phyloP scores from a whole-genome alignment of 2,797 vertebrate genomes.

The Ptychobarbus kaznakovi region DNA sequence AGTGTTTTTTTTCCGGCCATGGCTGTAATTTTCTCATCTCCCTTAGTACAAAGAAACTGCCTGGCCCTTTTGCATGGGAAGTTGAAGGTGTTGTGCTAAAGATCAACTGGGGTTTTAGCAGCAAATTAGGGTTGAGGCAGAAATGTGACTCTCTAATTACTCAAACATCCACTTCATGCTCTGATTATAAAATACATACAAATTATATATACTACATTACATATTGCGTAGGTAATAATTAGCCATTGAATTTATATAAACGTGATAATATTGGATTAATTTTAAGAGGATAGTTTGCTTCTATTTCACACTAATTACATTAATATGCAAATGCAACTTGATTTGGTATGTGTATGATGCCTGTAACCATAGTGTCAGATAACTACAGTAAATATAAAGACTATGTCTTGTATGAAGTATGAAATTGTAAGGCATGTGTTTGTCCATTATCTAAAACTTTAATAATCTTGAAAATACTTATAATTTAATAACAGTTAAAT shows the following conservation, averaged over 20 bases:
- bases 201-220: not conserved
- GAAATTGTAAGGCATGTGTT: too few relatives aligned
- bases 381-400: not conserved
- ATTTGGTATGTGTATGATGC: not conserved
- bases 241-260: slow-evolving; percentile 12
- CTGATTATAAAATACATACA: not conserved
- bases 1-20: slow-evolving; percentile 37
- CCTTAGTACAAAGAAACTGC: slow-evolving; percentile 3
- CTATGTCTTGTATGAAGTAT: not conserved
- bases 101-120: not conserved
- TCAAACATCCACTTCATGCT: not conserved
- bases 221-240: slow-evolving; percentile 1
- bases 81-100: slow-evolving; percentile 14
- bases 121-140: not conserved
- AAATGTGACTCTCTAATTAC: slow-evolving; percentile 17
- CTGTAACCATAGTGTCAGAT: not conserved
- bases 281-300: not conserved
- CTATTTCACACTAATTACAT: not conserved
- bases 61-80: not conserved
- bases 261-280: not conserved
- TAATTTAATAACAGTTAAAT: not conserved
- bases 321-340: not conserved
- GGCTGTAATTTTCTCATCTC: slow-evolving; percentile 32
- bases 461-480: not conserved
- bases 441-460: not conserved